Base-by-base conservation (phyloP, 2,888 invertebrate genomes). In the Carpatolechia fugitivella region DNA sequence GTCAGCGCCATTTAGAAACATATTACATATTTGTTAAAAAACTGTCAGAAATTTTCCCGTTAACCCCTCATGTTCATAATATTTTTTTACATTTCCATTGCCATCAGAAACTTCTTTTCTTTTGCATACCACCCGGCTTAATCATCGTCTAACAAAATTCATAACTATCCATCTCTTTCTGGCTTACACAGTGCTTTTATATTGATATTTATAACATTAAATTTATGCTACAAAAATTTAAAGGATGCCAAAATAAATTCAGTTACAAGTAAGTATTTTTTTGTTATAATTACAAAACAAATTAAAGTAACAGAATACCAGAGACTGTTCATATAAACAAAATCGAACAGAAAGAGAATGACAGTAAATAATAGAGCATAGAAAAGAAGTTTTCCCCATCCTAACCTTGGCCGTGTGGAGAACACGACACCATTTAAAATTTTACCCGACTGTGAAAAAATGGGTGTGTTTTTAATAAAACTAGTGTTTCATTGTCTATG, bases 401-500 rank as follows among this genome's bases (percentile, higher is more conserved):
- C 69, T 62, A 65, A 58, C 40, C 46, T 60, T 56, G 52, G 52
- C 36, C 14, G 49, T 60, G 70, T 65, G 68, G 74, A 74, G 74
- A 7, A 44, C 40, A 20, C 40, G 40, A 44, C 29, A n/a, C 10
- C n/a, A 6, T 33, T 11, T 33, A 33, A 33, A 33, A 33, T 33
- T 33, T 3, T 73, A 69, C 72, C 72, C 74, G 67, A 57, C 61
- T 53, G 54, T 24, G 35, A 33, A 3, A 33, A 33, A 3, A 33
- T 8, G 10, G 10, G 10, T 33, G 8, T 10, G 10, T 33, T 33
- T 33, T 33, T n/a, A 44, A 24, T 11, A 44, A 40, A 31, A 36
- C 55, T 33, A 30, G 44, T 44, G 29, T 20, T n/a, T 44, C 24
- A 68, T 78, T 83, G 78, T 86, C 76, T 86, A 80, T 86, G 80